Evolutionary conservation across 2,797 vertebrate genomes (phyloP).

Genomic region (Aratinga solstitialis): DNA sequence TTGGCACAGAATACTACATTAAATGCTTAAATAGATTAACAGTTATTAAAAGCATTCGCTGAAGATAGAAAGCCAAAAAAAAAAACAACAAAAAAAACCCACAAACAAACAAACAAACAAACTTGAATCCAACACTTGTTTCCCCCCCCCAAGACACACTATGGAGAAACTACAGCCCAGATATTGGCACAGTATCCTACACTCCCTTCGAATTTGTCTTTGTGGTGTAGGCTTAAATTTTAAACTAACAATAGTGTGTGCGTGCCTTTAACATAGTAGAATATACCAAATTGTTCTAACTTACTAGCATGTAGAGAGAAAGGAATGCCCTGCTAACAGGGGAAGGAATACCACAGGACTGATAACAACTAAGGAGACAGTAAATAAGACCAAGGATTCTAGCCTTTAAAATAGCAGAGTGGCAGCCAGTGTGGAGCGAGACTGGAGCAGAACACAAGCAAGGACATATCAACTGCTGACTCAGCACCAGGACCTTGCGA

Average conservation of each 20-base stretch:
- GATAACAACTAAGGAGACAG: not conserved
- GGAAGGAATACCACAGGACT: not conserved
- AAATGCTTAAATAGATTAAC: not conserved
- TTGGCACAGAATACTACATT: not conserved
- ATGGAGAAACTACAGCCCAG: not conserved
- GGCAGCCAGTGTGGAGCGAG: not conserved
- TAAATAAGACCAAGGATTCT: not conserved
- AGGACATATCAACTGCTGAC: not conserved
- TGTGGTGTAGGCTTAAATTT: not conserved
- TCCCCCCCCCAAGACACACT: not conserved
- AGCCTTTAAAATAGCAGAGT: not conserved
- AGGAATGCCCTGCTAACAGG: not conserved
- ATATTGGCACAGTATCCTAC: not conserved
- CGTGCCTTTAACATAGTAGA: not conserved
- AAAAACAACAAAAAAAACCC: no score
- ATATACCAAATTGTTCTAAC: not conserved
- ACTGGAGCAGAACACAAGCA: not conserved
- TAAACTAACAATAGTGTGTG: not conserved
- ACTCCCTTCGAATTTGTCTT: not conserved
- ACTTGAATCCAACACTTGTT: not conserved
- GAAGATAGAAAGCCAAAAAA: not conserved
- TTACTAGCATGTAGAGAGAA: not conserved
- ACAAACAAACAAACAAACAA: no score
- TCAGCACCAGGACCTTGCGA: not conserved
- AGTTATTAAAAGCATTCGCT: not conserved